Evolutionary conservation across 1,140 invertebrate species (phyloP), one percentile per base, ranked within the genome.

Genomic region (Globodera ellingtonae): DNA sequence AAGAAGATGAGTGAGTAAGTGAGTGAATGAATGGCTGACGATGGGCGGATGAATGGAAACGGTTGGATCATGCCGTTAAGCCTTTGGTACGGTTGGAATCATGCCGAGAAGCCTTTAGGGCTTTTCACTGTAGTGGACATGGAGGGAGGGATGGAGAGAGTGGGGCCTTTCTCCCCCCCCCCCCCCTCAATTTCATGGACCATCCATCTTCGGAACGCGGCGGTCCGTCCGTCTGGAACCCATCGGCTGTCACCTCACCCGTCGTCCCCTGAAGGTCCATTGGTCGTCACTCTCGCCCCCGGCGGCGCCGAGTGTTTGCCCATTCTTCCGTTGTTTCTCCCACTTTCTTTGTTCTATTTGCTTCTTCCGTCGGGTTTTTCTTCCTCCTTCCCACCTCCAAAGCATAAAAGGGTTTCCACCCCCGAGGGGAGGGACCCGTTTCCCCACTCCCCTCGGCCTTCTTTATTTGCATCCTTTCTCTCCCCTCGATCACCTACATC

Each of bases 381-480:
- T 52, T 18, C 56, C 13, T 15, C 13, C 21, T 62, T 62, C 18
- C 50, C 7, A 52, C 50, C 50, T 52, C 50, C 50, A 62, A 62
- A 62, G 56, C 56, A 62, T 62, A 62, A 62, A 62, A 62, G 56
- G 56, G 18, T 18, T 62, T 62, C 56, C 56, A 62, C 56, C 56
- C 56, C 56, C 13, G 56, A 10, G 56, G 52, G 8, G 52, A 10
- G 52, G 52, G 56, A 62, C 56, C 56, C 56, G 56, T 62, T 62
- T 62, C 56, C 56, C 10, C 56, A 10, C 56, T 15, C 56, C 10
- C 56, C 56, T 18, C 56, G 7, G 7, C 7, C 10, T 52, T 13
- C 7, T 52, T 52, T 13, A 52, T 52, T 52, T 52, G 50, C 50
- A 52, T 13, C 50, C 10, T 52, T 52, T 52, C 50, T 13, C 50